Conservation (phyloP, 2,888 invertebrate genomes). For the Marronus borbonicus region DNA sequence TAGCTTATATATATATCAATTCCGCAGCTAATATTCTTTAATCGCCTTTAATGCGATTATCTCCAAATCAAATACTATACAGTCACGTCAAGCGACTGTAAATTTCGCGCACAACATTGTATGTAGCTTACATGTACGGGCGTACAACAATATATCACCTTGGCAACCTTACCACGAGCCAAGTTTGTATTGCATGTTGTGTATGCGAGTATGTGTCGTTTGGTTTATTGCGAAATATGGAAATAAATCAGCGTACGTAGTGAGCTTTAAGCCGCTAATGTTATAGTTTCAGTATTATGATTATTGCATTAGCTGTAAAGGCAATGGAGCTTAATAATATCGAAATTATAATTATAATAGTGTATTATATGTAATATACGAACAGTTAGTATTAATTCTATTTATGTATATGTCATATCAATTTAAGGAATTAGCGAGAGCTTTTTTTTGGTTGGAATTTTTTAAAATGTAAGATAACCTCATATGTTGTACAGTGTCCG, state of each 20-base stretch:
- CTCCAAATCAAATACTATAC: conserved; percentile 37
- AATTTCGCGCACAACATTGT: background rate
- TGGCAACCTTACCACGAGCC: too few species aligned
- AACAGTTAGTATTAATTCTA: too few species aligned
- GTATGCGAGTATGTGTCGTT: background rate
- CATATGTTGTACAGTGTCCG: too few species aligned
- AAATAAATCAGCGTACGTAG: background rate
- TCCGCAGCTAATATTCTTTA: conserved; percentile 53
- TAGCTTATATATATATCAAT: conserved; percentile 47
- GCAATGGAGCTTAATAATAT: conserved; percentile 3
- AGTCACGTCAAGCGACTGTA: conserved; percentile 29
- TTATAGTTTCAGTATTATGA: conserved; percentile 1
- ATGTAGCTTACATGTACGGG: background rate
- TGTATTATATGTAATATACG: too few species aligned
- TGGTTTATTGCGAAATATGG: background rate
- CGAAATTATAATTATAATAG: too few species aligned
- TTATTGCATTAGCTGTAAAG: background rate
- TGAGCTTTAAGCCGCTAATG: background rate
- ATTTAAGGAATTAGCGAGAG: too few species aligned
- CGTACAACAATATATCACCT: background rate
- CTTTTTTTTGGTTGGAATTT: too few species aligned
- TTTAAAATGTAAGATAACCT: too few species aligned
- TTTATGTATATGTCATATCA: too few species aligned
- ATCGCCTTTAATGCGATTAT: conserved; percentile 55
- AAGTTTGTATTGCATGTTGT: background rate